Conservation (phyloP, 2,113 vertebrate species). For the Oreocharis arfaki region DNA sequence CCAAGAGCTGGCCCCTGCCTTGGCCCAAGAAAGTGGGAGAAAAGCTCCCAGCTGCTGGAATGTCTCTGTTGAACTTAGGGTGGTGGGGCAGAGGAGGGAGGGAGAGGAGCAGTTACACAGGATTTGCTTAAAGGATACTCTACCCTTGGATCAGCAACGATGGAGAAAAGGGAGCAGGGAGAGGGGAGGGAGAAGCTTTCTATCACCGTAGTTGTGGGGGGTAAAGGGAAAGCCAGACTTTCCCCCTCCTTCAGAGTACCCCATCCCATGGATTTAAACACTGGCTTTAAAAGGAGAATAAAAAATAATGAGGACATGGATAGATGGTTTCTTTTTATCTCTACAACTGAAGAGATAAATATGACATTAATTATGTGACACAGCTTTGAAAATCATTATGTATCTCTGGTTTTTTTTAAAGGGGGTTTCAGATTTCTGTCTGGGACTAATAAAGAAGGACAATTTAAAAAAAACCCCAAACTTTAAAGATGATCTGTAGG, state of each 20-base stretch:
- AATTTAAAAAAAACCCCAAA: not conserved
- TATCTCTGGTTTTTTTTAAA: not conserved
- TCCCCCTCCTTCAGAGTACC: not conserved
- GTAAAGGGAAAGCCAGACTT: slow-evolving; percentile 9
- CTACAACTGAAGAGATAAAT: slow-evolving; percentile 59
- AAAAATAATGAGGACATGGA: slow-evolving; percentile 49
- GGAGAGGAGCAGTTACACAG: not conserved
- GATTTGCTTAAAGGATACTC: not conserved
- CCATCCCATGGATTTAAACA: not conserved
- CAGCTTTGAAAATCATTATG: slow-evolving; percentile 60
- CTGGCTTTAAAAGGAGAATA: slow-evolving; percentile 40
- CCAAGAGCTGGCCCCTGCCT: not conserved
- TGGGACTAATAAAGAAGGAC: slow-evolving; percentile 61
- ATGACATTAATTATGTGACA: slow-evolving; percentile 67
- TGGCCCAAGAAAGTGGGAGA: not conserved
- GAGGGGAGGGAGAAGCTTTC: not conserved
- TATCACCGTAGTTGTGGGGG: not conserved
- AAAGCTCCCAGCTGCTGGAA: not conserved
- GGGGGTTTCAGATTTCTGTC: slow-evolving; percentile 47
- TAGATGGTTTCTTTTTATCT: slow-evolving; percentile 67
- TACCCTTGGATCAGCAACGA: accelerated
- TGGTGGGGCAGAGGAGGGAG: not conserved
- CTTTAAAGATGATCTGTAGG: slow-evolving; percentile 52
- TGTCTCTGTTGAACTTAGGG: not conserved
- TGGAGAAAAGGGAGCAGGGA: not conserved